A percentile compares a stretch with the other conserved stretches of the same genome.
phyloP scores from a whole-genome alignment of 2,888 invertebrate species.

The Terebella lapidaria region DNA sequence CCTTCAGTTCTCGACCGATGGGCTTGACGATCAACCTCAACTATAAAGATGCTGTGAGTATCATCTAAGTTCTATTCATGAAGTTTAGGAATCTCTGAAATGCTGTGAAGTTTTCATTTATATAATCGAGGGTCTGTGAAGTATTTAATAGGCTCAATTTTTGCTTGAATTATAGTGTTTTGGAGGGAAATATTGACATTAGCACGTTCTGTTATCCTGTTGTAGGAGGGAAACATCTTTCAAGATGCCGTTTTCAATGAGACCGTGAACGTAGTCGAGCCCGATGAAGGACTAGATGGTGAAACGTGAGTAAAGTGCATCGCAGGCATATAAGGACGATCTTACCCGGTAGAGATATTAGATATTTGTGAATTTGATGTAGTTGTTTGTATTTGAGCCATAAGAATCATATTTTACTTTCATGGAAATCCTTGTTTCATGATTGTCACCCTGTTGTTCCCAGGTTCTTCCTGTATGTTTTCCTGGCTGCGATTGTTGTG shows the following conservation, averaged over 20 bases:
- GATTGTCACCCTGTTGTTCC: neutral
- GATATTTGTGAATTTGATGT: no score
- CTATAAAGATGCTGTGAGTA: slow-evolving; percentile 74
- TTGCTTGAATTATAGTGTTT: no score
- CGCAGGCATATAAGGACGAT: no score
- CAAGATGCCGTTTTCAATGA: slow-evolving; percentile 96
- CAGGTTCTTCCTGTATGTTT: slow-evolving; percentile 88
- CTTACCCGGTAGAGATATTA: no score
- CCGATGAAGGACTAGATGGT: slow-evolving; percentile 94
- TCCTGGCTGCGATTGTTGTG: slow-evolving; percentile 84
- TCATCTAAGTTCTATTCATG: slow-evolving; percentile 16
- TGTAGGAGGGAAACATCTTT: slow-evolving; percentile 63
- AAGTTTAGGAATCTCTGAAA: no score
- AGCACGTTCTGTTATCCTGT: neutral
- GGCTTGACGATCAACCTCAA: slow-evolving; percentile 88
- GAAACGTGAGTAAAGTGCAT: slow-evolving; percentile 68
- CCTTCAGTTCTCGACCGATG: slow-evolving; percentile 94
- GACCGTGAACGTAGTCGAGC: slow-evolving; percentile 90
- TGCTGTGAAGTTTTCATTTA: no score
- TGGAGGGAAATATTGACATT: neutral
- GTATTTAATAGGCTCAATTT: no score
- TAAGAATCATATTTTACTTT: no score
- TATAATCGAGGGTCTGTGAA: no score
- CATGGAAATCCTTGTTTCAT: no score
- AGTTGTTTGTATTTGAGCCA: no score